phyloP scores from a whole-genome alignment of 2,113 vertebrate species.

The Ariopsis seemanni region DNA sequence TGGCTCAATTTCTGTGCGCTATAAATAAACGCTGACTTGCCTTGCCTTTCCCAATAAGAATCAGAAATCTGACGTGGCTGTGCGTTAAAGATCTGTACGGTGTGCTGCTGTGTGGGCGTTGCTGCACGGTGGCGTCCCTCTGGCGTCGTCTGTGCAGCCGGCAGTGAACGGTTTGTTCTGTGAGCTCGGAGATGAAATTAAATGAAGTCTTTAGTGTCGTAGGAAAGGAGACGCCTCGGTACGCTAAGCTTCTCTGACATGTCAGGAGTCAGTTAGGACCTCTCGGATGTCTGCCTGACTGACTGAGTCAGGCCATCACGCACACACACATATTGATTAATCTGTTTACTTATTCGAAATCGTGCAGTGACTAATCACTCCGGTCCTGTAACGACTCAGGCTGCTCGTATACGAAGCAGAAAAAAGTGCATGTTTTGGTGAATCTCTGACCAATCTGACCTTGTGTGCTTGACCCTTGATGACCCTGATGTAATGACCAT shows the following conservation, averaged over 20 bases:
- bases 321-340: slow-evolving; percentile 23
- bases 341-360: slow-evolving; percentile 20
- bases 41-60: too few relatives aligned
- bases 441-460: slow-evolving; percentile 2
- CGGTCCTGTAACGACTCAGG: neutral
- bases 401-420: neutral
- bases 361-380: neutral
- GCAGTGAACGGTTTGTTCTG: slow-evolving; percentile 36
- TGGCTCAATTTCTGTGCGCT: too few relatives aligned
- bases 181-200: slow-evolving; percentile 15
- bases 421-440: neutral
- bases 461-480: slow-evolving; percentile 12
- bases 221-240: neutral
- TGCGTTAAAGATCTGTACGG: neutral
- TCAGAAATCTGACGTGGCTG: too few relatives aligned
- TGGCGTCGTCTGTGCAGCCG: neutral
- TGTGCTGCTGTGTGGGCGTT: neutral
- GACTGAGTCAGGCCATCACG: neutral
- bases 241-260: slow-evolving; percentile 18
- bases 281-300: slow-evolving; percentile 1
- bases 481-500: slow-evolving; percentile 29
- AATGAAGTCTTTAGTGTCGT: slow-evolving; percentile 39
- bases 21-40: too few relatives aligned
- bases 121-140: neutral
- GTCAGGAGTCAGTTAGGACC: neutral